Conservation (phyloP, 1,140 invertebrate species). For the Gerris buenoi region DNA sequence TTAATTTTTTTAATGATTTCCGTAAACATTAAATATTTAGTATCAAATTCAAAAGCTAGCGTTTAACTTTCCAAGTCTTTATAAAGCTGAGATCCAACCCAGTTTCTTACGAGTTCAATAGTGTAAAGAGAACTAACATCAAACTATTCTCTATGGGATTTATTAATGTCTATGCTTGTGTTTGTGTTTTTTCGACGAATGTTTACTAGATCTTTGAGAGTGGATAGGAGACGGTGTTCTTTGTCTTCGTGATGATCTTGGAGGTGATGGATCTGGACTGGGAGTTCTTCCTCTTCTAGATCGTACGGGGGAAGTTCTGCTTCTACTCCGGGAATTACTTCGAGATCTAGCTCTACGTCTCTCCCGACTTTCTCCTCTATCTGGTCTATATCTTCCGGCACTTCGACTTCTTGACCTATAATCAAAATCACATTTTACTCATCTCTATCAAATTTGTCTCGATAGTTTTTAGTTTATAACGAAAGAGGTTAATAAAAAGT, state of each 20-base stretch:
- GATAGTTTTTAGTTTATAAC: too few relatives aligned
- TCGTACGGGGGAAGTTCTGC: neutral
- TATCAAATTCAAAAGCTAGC: too few relatives aligned
- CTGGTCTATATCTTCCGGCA: neutral
- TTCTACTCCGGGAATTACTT: neutral
- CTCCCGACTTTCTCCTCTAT: neutral
- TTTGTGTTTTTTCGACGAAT: neutral
- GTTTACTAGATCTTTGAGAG: neutral
- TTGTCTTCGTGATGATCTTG: neutral
- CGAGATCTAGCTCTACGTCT: neutral
- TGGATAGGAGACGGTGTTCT: neutral
- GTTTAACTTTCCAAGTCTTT: too few relatives aligned
- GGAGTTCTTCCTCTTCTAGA: neutral
- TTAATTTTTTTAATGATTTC: too few relatives aligned
- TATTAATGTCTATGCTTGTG: neutral
- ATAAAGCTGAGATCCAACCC: too few relatives aligned
- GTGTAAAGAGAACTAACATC: too few relatives aligned
- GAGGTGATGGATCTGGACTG: neutral
- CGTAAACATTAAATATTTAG: too few relatives aligned
- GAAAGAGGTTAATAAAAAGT: too few relatives aligned
- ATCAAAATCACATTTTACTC: too few relatives aligned
- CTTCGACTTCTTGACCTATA: neutral
- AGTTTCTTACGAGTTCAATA: too few relatives aligned
- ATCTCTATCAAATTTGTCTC: too few relatives aligned
- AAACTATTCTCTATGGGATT: too few relatives aligned